Evolutionary conservation across 2,888 invertebrate species (phyloP).

Genomic region (Ophion ellenae): DNA sequence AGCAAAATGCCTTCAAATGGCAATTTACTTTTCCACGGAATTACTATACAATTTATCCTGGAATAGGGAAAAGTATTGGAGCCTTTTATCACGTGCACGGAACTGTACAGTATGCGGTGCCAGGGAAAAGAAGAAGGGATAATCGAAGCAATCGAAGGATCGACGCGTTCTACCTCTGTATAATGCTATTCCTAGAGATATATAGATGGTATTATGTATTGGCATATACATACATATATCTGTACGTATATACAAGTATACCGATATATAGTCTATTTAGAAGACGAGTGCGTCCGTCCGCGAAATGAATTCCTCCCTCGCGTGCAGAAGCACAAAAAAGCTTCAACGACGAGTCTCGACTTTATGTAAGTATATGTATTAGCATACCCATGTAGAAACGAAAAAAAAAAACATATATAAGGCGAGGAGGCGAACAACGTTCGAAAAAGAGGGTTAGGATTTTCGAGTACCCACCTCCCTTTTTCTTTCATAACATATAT

Average conservation of each 20-base stretch:
- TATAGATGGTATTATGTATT: slow-evolving; percentile 10
- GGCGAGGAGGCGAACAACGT: slow-evolving; percentile 57
- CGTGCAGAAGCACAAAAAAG: slow-evolving; percentile 61
- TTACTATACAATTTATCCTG: neutral
- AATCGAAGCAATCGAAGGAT: slow-evolving; percentile 81
- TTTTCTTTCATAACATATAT: slow-evolving; percentile 4
- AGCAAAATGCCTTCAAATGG: slow-evolving; percentile 1
- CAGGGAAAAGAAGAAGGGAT: slow-evolving; percentile 75
- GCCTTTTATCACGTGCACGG: slow-evolving; percentile 8
- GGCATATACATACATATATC: neutral
- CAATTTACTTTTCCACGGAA: neutral
- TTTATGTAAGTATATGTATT: slow-evolving; percentile 10
- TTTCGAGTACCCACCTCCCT: slow-evolving; percentile 51
- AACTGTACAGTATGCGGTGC: slow-evolving; percentile 14
- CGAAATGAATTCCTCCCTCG: slow-evolving; percentile 82
- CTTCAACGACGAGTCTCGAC: slow-evolving; percentile 40
- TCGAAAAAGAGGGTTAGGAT: slow-evolving; percentile 58
- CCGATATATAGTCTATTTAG: slow-evolving; percentile 56
- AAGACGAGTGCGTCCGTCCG: slow-evolving; percentile 82
- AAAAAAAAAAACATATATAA: slow-evolving; percentile 58
- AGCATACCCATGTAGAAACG: slow-evolving; percentile 18
- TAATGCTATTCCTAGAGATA: slow-evolving; percentile 53
- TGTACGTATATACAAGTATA: slow-evolving; percentile 4
- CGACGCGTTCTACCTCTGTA: slow-evolving; percentile 49
- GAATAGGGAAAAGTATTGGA: neutral